Evolutionary conservation across 2,113 vertebrate species (phyloP).

Genomic region (Brachirus orientalis): DNA sequence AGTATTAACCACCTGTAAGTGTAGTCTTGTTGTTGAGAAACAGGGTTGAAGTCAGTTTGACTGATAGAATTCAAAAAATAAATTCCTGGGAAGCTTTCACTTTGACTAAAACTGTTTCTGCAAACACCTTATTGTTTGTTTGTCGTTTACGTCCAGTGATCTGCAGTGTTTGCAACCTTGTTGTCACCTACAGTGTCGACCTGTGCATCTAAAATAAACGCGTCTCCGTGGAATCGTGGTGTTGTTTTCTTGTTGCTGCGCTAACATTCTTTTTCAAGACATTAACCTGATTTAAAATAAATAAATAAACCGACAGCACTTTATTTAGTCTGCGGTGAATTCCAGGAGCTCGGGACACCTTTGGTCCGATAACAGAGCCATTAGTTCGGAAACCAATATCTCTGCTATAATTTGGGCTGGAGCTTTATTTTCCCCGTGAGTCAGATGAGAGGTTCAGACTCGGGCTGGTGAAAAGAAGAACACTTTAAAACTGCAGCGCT

Average conservation of each 20-base stretch:
- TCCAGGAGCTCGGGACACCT: constrained; percentile 50
- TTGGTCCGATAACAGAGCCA: constrained; percentile 56
- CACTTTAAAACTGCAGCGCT: no score
- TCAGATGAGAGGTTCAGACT: constrained; percentile 16
- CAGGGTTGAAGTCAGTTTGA: background rate
- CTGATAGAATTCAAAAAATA: no score
- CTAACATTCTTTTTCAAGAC: constrained; percentile 21
- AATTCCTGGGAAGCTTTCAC: background rate
- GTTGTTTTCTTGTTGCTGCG: constrained; percentile 18
- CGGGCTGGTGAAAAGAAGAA: no score
- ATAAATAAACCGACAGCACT: constrained; percentile 25
- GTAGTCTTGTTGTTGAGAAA: no score
- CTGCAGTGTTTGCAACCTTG: no score
- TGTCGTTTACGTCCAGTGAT: no score
- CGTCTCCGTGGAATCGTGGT: background rate
- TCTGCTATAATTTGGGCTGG: constrained; percentile 50
- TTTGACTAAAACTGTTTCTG: background rate
- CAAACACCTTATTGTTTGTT: no score
- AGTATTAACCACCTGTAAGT: no score
- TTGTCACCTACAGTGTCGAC: no score
- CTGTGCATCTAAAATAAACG: no score
- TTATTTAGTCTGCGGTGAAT: no score
- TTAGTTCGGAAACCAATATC: constrained; percentile 67
- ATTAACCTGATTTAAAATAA: constrained; percentile 37
- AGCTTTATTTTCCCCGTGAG: constrained; percentile 60